Base-by-base conservation (phyloP, 2,113 vertebrate species). In the Taxidea taxus region DNA sequence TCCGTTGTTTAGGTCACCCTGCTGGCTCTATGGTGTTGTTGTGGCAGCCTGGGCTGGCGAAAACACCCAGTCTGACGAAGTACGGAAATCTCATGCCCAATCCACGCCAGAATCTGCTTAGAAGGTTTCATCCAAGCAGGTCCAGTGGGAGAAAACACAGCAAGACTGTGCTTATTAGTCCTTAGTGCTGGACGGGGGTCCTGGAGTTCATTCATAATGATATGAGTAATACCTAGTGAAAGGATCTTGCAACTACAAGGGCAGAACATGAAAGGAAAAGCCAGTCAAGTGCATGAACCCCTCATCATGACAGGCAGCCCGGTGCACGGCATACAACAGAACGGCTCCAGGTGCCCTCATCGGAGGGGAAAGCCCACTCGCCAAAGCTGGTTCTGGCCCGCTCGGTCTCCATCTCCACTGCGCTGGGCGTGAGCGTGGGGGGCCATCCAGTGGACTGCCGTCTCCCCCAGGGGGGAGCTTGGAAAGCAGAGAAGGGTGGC, bases 271-370 rank as follows among this genome's bases (percentile, higher is more conserved):
- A 51, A 25, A 68, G 42, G 47, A 81, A 86, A 3, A 42, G 44
- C 62, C 37, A n/a, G 31, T 4, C 18, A 58, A 42, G 23, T 4
- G 18, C 42, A 9, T 2, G 62, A 31, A 54, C 4, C 13, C 37
- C 68, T 88, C 21, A 20, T 12, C 2, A 54, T 2, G 21, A 66
- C 6, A 21, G 47, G 60, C 42, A 72, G 27, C 21, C 51, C 2
- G 37, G 56, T 16, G 68, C 0, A 4, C 0, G 3, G 16, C 4
- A 16, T 39, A n/a, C 12, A 10, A 72, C 20, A 49, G 27, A 39
- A 20, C 1, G 15, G 34, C 10, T 54, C 51, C 66, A 2, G 18
- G 21, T 9, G 13, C 27, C 51, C 56, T 77, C 44, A 7, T 0
- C 8, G 31, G 31, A 14, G 14, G 66, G 56, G 25, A 56, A 68